These are phyloP conservation scores for Camponotus floridanus DNA, from an alignment of 1,140 invertebrate genomes.

Conservation along the genomic window DNA sequence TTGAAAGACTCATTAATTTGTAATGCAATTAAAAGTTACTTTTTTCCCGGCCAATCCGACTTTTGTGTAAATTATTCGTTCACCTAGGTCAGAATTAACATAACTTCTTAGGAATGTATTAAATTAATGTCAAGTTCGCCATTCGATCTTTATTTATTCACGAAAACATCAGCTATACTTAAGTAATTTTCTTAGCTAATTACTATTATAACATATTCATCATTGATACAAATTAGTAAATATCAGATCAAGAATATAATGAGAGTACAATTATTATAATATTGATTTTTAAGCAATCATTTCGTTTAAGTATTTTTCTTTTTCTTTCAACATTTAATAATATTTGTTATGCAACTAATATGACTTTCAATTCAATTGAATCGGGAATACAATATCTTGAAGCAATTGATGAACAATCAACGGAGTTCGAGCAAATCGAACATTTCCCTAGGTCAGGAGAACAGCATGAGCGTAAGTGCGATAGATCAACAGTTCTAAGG, in stretches of 20 bases:
- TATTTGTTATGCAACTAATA: neutral
- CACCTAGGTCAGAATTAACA: neutral
- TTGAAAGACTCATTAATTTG: neutral
- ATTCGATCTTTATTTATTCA: neutral
- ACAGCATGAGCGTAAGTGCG: slow-evolving; percentile 70
- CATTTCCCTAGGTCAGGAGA: slow-evolving; percentile 79
- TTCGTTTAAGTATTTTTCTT: neutral
- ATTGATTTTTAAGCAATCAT: neutral
- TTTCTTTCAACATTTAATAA: neutral
- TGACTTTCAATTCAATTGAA: neutral
- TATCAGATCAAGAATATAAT: neutral
- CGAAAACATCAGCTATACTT: neutral
- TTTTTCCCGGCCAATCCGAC: neutral
- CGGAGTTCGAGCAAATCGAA: slow-evolving; percentile 76
- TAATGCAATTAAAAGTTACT: neutral
- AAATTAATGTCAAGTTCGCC: slow-evolving; percentile 27
- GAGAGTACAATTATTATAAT: neutral
- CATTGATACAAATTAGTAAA: neutral
- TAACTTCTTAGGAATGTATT: neutral
- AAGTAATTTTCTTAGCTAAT: neutral
- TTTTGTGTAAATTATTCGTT: slow-evolving; percentile 27
- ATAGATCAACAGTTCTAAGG: slow-evolving; percentile 65
- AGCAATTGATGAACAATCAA: slow-evolving; percentile 14
- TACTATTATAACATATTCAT: neutral
- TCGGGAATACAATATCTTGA: neutral